Evolutionary conservation across 1,140 invertebrate species (phyloP).

Genomic region (Aphidius gifuensis): DNA sequence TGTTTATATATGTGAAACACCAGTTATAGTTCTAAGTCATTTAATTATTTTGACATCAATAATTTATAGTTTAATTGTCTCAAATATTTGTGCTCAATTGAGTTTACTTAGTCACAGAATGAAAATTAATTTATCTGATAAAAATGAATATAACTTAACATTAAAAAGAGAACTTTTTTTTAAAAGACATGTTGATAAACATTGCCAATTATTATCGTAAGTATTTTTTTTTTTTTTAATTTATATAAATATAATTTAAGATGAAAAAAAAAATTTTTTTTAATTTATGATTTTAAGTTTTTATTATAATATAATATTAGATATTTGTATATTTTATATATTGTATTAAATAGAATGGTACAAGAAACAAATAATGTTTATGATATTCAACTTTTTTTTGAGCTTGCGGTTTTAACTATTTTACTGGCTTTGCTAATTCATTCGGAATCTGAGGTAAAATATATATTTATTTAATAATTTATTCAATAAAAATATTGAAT

Average conservation of each 20-base stretch:
- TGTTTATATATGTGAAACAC: not conserved
- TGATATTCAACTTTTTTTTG: not conserved
- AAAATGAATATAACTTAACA: not conserved
- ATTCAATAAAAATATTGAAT: too few relatives aligned
- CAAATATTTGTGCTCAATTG: constrained; percentile 6
- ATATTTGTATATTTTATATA: too few relatives aligned
- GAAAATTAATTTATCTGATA: not conserved
- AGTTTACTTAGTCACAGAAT: not conserved
- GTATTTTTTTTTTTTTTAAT: too few relatives aligned
- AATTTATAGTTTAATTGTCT: not conserved
- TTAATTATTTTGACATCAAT: not conserved
- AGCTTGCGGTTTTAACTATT: not conserved
- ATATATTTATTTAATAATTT: too few relatives aligned
- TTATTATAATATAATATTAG: too few relatives aligned
- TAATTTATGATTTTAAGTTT: too few relatives aligned
- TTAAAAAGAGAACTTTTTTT: not conserved
- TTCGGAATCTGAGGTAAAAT: too few relatives aligned
- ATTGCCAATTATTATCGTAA: constrained; percentile 1
- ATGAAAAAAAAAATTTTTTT: too few relatives aligned
- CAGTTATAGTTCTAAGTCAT: not conserved
- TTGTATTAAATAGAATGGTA: not conserved
- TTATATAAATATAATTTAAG: too few relatives aligned
- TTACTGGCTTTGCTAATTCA: not conserved
- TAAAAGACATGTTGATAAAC: not conserved
- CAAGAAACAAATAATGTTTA: not conserved